phyloP scores from a whole-genome alignment of 1,140 invertebrate species.

The Melitaea cinxia region DNA sequence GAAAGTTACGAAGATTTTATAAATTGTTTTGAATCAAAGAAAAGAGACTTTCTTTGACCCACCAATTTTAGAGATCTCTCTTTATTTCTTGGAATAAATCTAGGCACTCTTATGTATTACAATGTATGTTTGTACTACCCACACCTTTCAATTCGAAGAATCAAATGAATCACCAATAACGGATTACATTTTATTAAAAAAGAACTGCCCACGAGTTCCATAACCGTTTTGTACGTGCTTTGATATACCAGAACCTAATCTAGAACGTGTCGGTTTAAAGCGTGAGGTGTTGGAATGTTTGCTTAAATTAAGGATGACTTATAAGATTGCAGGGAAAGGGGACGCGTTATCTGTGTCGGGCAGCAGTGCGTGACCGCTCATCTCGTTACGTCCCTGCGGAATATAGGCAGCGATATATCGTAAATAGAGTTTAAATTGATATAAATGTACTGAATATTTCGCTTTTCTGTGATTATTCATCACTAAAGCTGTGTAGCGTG shows the following conservation, averaged over 20 bases:
- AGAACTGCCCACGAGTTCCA: neutral
- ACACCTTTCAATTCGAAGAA: conserved; percentile 1
- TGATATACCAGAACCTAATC: no score
- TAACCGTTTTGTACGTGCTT: no score
- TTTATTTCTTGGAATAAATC: conserved; percentile 15
- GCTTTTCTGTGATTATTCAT: neutral
- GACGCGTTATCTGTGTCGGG: conserved; percentile 50
- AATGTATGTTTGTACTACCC: conserved; percentile 5
- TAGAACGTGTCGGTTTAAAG: neutral
- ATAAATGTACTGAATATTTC: neutral
- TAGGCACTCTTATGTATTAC: neutral
- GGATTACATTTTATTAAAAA: conserved; percentile 1
- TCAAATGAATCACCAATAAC: neutral
- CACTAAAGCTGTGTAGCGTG: neutral
- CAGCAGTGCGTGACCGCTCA: conserved; percentile 69
- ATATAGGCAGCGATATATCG: neutral
- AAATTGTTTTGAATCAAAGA: no score
- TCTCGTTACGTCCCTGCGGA: conserved; percentile 53
- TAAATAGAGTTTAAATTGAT: neutral
- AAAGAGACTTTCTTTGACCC: no score
- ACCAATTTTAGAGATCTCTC: no score
- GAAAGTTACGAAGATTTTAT: no score
- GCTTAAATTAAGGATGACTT: conserved; percentile 16
- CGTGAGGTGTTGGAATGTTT: conserved; percentile 2
- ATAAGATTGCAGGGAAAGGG: conserved; percentile 31